Evolutionary conservation across 2,888 invertebrate genomes (phyloP), one percentile per base, ranked within the genome.

Genomic region (Oscheius sp.): DNA sequence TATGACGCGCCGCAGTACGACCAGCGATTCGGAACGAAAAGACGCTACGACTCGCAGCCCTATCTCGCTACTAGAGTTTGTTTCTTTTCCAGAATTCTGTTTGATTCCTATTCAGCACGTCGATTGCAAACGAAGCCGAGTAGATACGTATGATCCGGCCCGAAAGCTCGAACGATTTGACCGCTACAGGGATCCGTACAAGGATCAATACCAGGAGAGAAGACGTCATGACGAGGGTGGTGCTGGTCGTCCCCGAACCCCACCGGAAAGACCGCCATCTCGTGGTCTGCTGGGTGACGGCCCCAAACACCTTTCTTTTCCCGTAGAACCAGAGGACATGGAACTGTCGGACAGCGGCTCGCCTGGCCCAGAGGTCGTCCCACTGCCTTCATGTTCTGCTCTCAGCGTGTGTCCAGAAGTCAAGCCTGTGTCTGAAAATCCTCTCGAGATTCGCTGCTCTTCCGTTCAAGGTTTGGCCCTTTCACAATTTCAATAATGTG

Each of bases 51-150:
- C 13, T 50, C 50, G 11, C 29, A 4, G 53, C 10, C n/a, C 5
- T 53, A 53, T 53, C 35, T 11, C 37, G 1, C 35, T 35, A 35
- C 32, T n/a, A 32, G 21, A n/a, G 60, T 60, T 35, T 10, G 42
- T 37, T 3, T 37, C 13, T 32, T 60, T 60, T 53, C 29, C 11
- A 53, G 5, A 21, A 58, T 5, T 29, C 11, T 5, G 5, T 29
- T 60, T 60, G 42, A 42, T 5, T 21, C 42, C 3, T 5, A 42
- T 60, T 60, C 35, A 60, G 60, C n/a, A 60, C n/a, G 33, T 33
- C 35, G 60, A 60, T 60, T 35, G 37, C 37, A 60, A 60, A 35
- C 33, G 60, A n/a, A 60, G 37, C 1, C 33, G 60, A 33, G 13
- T 13, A 7, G 42, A 42, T 32, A 7, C 32, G 2, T 42, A 60